Conservation (phyloP, 2,888 invertebrate species). For the Cetonia aurata region DNA sequence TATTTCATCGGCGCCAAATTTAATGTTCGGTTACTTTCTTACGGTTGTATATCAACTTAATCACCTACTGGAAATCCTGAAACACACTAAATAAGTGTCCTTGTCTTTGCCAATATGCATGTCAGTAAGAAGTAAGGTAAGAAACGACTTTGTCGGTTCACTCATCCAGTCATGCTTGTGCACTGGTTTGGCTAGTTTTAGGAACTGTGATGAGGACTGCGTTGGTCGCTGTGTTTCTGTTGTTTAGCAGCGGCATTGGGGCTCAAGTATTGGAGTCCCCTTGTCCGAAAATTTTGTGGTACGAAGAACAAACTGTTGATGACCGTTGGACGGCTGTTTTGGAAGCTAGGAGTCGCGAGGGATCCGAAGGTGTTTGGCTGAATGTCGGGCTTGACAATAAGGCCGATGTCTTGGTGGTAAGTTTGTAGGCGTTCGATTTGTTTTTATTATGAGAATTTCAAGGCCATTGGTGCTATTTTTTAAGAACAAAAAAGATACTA, state of each 20-base stretch:
- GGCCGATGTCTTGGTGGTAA: conserved; percentile 74
- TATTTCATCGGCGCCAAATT: no score
- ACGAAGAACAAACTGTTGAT: conserved; percentile 62
- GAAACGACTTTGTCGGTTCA: no score
- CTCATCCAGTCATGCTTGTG: conserved; percentile 7
- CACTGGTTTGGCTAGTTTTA: neutral
- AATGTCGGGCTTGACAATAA: conserved; percentile 71
- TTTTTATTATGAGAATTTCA: no score
- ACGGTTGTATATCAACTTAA: no score
- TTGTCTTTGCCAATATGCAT: no score
- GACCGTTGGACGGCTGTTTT: conserved; percentile 74
- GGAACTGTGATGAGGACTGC: neutral
- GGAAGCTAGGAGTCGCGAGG: conserved; percentile 70
- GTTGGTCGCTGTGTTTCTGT: conserved; percentile 25
- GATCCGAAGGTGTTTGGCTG: conserved; percentile 72
- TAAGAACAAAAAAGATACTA: no score
- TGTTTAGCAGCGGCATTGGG: neutral
- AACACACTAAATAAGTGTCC: no score
- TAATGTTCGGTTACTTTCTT: no score
- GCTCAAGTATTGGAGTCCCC: conserved; percentile 60
- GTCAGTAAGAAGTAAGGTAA: no score
- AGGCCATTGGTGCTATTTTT: no score
- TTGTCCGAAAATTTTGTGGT: conserved; percentile 70
- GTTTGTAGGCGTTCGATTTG: conserved; percentile 50
- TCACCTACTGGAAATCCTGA: no score